Base-by-base conservation (phyloP, 2,888 invertebrate species). In the Euspilapteryx auroguttella region DNA sequence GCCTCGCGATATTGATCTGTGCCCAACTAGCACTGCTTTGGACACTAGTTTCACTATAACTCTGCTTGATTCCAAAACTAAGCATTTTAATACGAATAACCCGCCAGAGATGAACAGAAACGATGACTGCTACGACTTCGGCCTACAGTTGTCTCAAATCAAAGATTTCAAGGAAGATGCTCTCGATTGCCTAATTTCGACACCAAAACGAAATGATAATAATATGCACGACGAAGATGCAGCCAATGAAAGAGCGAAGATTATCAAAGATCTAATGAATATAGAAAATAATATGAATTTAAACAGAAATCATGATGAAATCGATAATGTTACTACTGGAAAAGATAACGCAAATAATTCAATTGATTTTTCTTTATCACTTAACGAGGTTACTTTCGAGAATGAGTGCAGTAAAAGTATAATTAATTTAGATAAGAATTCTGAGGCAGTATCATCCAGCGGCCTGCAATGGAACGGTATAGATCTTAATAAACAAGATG, bases 201-300 rank as follows among this genome's bases (percentile, higher is more conserved):
- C 61, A 11, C 59, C 71, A 4, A 68, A 68, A 37, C 49, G 52
- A 31, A 53, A 38, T 31, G 51, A 51, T 31, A 55, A 54, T 14
- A 57, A 57, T 21, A 47, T 44, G 29, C 48, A 53, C 30, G 35
- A 55, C 10, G 54, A 56, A 11, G 58, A 58, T 34, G 40, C 47
- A 33, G 51, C 49, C 27, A 52, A 61, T 35, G 69, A 65, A 31
- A 52, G 61, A 35, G 71, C 66, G 31, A 63, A 68, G 42, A 68
- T 73, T 21, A 73, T 73, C 32, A 63, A 69, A 40, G 73, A 73
- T 41, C 45, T 73, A 30, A 63, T 73, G 56, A 71, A 68, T 33
- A 66, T 73, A 39, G 73, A 71, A 40, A 57, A 54, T 30, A 65
- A 58, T 34, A 62, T 69, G 32, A 51, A 46, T 34, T 14, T 23